phyloP scores from a whole-genome alignment of 2,888 invertebrate genomes.

The Globia sparganii region DNA sequence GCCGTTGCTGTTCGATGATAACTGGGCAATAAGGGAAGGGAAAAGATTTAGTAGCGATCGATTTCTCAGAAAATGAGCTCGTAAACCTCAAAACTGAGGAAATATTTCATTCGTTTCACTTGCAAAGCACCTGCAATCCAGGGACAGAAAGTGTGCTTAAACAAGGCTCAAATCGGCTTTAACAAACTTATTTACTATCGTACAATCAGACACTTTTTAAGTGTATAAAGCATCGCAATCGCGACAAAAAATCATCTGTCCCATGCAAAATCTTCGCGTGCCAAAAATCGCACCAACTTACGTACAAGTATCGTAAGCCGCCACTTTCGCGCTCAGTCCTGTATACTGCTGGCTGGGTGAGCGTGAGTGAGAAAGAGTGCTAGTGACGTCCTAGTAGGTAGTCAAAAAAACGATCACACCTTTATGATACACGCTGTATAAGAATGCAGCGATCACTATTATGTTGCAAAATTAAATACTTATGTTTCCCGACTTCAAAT shows the following conservation, averaged over 20 bases:
- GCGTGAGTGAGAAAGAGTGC: no score
- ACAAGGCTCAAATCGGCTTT: not conserved
- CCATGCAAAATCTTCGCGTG: no score
- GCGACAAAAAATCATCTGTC: no score
- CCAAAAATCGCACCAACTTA: no score
- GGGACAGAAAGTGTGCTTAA: not conserved
- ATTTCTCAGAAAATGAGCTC: not conserved
- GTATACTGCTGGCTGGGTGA: no score
- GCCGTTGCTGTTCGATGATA: not conserved
- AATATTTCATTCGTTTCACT: not conserved
- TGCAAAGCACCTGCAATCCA: not conserved
- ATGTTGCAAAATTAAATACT: not conserved
- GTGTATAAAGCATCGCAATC: no score
- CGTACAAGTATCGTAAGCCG: no score
- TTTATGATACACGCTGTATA: no score
- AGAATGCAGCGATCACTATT: not conserved
- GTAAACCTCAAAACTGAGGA: slow-evolving; percentile 7
- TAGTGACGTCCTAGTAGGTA: no score
- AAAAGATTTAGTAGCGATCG: not conserved
- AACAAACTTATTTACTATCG: not conserved
- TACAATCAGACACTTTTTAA: not conserved
- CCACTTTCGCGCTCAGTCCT: no score
- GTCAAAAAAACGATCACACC: no score
- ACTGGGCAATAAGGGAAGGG: not conserved
- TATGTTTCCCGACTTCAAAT: not conserved